Evolutionary conservation across 2,113 vertebrate species (phyloP).

Genomic region (Oceanites oceanicus): DNA sequence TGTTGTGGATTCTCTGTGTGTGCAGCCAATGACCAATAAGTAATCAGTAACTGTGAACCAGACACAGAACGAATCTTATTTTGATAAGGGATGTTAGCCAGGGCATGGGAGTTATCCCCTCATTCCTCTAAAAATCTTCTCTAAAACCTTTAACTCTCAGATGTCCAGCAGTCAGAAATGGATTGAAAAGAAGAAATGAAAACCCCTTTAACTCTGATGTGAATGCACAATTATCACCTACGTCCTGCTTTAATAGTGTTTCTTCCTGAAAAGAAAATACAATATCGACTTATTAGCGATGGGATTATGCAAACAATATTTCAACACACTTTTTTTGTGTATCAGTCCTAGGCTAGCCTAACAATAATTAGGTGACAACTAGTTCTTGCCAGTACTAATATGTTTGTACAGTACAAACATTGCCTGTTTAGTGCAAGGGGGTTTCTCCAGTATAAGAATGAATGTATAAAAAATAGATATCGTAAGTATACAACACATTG

Average conservation of each 20-base stretch:
- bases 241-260: neutral
- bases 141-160: conserved; percentile 20
- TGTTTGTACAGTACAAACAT: neutral
- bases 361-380: neutral
- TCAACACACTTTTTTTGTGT: neutral
- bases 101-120: neutral
- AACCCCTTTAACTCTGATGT: neutral
- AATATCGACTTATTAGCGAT: neutral
- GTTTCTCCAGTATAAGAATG: neutral
- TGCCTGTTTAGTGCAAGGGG: neutral
- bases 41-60: conserved; percentile 37
- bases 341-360: neutral
- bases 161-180: neutral
- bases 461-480: neutral
- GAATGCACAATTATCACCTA: neutral
- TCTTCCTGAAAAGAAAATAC: neutral
- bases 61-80: conserved; percentile 46
- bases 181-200: neutral
- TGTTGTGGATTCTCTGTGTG: neutral
- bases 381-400: neutral
- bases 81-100: conserved; percentile 31
- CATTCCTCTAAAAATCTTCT: neutral
- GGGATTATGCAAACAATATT: neutral
- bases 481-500: neutral
- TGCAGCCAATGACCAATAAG: conserved; percentile 9